Base-by-base conservation (phyloP, 1,140 invertebrate species). In the Sinonovacula constricta region DNA sequence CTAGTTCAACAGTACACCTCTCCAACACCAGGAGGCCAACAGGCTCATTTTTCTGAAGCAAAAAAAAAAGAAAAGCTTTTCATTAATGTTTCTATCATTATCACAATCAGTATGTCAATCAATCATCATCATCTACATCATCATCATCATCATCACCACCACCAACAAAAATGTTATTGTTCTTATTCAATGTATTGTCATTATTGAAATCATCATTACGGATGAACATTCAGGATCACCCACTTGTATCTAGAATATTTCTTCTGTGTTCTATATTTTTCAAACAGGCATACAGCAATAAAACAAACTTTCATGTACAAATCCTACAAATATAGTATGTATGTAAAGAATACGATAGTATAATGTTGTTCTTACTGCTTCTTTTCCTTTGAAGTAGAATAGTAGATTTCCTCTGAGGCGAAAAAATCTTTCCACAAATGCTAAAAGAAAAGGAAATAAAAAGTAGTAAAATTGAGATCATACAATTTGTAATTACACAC, bases 371-470 rank as follows among this genome's bases (percentile, higher is more conserved):
- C 88, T 90, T 85, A 91, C 89, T 28, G 95, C 95, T 90, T 98
- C 96, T 80, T 95, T 94, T 31, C 94, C 95, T 91, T 98, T 98
- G 89, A 98, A 95, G 91, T 98, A 98, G 92, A 99, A 98, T 60
- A 99, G 91, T 3, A 98, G 91, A 92, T 98, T 98, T 67, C 97
- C 97, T 86, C 96, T 93, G 24, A 99, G 92, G 74, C 97, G 94
- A 92, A 96, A 98, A 95, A 96, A 98, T 89, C 96, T 92, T 88
- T 97, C 94, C 78, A 94, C 92, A 90, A 94, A 95, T 79, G 95
- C 96, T 97, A 85, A 30, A 88, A 86, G 72, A 56, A 81, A 81
- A 81, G 15, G 67, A 18, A n/a, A n/a, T n/a, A 71, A 59, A 33
- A n/a, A n/a, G n/a, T n/a, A n/a, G n/a, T n/a, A n/a, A n/a, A n/a